A percentile compares a stretch with the other conserved stretches of the same genome.
phyloP scores from a whole-genome alignment of 1,140 invertebrate genomes.

The Pararge aegeria region DNA sequence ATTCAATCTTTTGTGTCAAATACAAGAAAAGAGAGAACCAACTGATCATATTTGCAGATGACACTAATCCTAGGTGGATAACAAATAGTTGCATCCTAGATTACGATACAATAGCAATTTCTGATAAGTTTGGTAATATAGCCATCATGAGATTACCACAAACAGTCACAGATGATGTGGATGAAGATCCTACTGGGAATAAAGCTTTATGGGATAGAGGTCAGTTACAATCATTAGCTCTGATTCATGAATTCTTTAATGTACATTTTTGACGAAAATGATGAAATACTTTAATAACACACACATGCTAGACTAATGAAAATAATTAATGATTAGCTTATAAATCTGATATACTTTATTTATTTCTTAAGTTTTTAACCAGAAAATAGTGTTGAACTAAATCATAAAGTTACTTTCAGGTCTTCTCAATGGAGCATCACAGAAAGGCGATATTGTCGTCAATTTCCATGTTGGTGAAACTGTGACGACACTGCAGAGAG shows the following conservation, averaged over 20 bases:
- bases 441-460: slow-evolving; percentile 96
- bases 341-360: slow-evolving; percentile 46
- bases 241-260: too few species aligned
- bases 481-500: slow-evolving; percentile 94
- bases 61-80: slow-evolving; percentile 97
- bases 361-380: slow-evolving; percentile 21
- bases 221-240: too few species aligned
- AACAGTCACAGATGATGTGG: slow-evolving; percentile 97
- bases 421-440: slow-evolving; percentile 96
- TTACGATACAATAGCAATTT: slow-evolving; percentile 97
- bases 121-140: slow-evolving; percentile 99
- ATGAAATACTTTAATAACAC: slow-evolving; percentile 59
- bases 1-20: slow-evolving; percentile 97
- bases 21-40: slow-evolving; percentile 98
- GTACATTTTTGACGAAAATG: too few species aligned
- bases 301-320: slow-evolving; percentile 80
- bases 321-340: slow-evolving; percentile 65
- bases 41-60: slow-evolving; percentile 98
- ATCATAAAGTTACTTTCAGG: slow-evolving; percentile 65
- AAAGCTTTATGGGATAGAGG: slow-evolving; percentile 99
- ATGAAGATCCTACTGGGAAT: slow-evolving; percentile 99
- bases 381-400: neutral
- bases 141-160: slow-evolving; percentile 93
- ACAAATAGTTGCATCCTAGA: slow-evolving; percentile 96
- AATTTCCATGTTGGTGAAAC: slow-evolving; percentile 98